Conservation (phyloP, 2,888 invertebrate species). For the Mycogona germanica region DNA sequence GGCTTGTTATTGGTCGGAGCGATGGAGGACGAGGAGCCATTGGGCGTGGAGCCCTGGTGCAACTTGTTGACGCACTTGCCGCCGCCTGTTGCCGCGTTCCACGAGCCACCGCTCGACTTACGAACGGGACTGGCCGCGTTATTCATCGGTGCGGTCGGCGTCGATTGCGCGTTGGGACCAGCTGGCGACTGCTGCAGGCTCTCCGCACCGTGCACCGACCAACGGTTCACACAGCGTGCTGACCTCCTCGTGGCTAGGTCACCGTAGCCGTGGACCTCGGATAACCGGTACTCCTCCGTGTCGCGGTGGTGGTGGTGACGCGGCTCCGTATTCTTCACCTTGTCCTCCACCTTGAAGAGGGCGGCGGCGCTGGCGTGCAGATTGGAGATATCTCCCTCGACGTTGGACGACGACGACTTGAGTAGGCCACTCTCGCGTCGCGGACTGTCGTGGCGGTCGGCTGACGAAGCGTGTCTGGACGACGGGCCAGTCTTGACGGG, state of each 20-base stretch:
- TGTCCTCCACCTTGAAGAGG: constrained; percentile 4
- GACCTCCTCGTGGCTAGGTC: background rate
- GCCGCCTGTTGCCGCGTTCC: constrained; percentile 1
- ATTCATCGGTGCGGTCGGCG: constrained; percentile 12
- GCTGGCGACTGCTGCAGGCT: too few species aligned
- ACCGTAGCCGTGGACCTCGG: background rate
- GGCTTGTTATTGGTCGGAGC: constrained; percentile 24
- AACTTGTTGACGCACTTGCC: constrained; percentile 12
- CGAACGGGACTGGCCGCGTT: background rate
- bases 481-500: background rate
- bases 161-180: background rate
- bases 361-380: constrained; percentile 8
- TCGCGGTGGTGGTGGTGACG: too few species aligned
- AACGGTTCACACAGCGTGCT: constrained; percentile 3
- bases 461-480: background rate
- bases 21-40: constrained; percentile 19
- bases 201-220: constrained; percentile 15
- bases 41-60: background rate
- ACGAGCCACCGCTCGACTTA: background rate
- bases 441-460: background rate
- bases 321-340: constrained; percentile 14
- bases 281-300: constrained; percentile 13
- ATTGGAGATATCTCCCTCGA: background rate
- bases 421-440: background rate
- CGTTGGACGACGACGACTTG: constrained; percentile 6